Conservation (phyloP, 2,797 vertebrate genomes). For the Xerus rutilus region DNA sequence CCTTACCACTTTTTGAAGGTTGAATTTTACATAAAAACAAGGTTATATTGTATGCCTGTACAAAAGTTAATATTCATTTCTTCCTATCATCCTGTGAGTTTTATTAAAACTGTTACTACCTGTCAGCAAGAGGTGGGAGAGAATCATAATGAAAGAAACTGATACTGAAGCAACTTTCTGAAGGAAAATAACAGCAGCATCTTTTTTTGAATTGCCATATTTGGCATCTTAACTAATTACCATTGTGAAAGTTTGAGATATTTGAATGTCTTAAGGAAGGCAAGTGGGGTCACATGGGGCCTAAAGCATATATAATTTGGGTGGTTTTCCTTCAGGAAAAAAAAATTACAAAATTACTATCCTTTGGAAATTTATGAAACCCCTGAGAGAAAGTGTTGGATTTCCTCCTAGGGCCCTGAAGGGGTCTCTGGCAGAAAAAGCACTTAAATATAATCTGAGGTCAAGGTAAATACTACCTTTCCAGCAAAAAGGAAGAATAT, state of each 20-base stretch:
- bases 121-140: conserved; percentile 62
- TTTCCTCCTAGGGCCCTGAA: background rate
- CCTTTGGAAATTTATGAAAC: conserved; percentile 37
- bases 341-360: background rate
- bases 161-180: background rate
- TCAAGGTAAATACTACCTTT: background rate
- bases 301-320: background rate
- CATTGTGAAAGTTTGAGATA: background rate
- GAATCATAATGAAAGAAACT: conserved; percentile 36
- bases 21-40: conserved; percentile 80
- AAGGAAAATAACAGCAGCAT: background rate
- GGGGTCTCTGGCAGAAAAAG: background rate
- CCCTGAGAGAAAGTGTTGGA: background rate
- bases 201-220: background rate
- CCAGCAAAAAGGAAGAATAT: background rate
- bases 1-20: conserved; percentile 72
- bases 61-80: conserved; percentile 77
- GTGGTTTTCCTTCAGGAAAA: background rate
- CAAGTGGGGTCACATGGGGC: background rate
- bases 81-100: conserved; percentile 63
- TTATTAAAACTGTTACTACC: conserved; percentile 75
- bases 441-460: background rate
- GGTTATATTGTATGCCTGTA: conserved; percentile 64
- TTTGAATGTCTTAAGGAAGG: background rate
- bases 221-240: conserved; percentile 14